Base-by-base conservation (phyloP, 2,888 invertebrate species). In the Napeogenes sylphis region DNA sequence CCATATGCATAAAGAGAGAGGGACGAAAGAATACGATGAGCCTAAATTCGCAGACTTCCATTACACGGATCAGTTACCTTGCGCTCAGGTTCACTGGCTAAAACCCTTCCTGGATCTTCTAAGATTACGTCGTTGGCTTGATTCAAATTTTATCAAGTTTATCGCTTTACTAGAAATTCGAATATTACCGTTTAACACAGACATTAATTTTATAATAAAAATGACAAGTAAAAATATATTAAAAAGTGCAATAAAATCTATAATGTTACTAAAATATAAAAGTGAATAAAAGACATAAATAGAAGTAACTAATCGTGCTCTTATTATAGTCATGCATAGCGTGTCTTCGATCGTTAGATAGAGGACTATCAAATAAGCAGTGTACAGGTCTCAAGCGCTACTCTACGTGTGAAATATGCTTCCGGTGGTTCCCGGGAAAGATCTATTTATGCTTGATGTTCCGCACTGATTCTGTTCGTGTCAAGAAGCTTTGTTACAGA, bases 341-440 rank as follows among this genome's bases (percentile, higher is more conserved):
- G 88, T 90, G 89, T 81, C 80, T 84, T 81, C 78, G 84, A 81
- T 79, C 83, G 82, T 85, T 86, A 87, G 79, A 80, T 80, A 83
- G 82, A 81, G 78, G 71, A 77, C 75, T 81, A 84, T 72, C 76
- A 81, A 84, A 73, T 73, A 87, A 87, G 87, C 86, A 76, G 72
- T 72, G 74, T 80, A 80, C 70, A 70, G 71, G 76, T 81, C 79
- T 80, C 76, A 88, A 89, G 90, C 90, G 82, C 89, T 90, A 90
- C 68, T 75, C 89, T 90, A 90, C 84, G 74, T 80, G 87, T 84
- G 84, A 84, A 79, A 79, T 79, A 78, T 84, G 85, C 86, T 80
- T 83, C 88, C 87, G 83, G 88, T 88, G 88, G 85, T 83, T 89
- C 89, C 84, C 87, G 87, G 85, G 90, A 90, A 90, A 90, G 90